These are phyloP conservation scores for Hyles euphorbiae DNA, from an alignment of 1,140 invertebrate species.

Conservation along the genomic window DNA sequence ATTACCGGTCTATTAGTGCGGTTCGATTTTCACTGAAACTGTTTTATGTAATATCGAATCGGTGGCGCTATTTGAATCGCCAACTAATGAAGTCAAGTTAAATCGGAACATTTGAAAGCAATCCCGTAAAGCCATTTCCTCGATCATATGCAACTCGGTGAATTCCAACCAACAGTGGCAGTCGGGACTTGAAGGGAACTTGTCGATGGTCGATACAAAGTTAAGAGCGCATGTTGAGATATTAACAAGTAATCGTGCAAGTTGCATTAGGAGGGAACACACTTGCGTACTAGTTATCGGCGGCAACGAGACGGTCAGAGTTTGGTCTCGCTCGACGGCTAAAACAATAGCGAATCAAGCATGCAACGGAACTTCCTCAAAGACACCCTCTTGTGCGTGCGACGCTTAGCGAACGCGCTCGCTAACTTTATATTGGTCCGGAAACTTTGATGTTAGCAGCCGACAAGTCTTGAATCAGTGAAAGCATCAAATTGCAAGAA, in stretches of 20 bases:
- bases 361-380: slow-evolving; percentile 68
- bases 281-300: slow-evolving; percentile 51
- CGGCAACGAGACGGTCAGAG: slow-evolving; percentile 48
- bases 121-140: slow-evolving; percentile 8
- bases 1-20: background rate
- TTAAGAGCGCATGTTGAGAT: slow-evolving; percentile 45
- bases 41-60: background rate
- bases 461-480: slow-evolving; percentile 24
- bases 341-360: slow-evolving; percentile 71
- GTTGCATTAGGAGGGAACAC: slow-evolving; percentile 39
- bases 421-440: slow-evolving; percentile 68
- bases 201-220: slow-evolving; percentile 44
- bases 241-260: slow-evolving; percentile 54
- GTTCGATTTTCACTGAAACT: background rate
- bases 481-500: slow-evolving; percentile 31
- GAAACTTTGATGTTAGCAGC: slow-evolving; percentile 50
- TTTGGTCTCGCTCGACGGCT: slow-evolving; percentile 50
- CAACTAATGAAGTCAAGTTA: slow-evolving; percentile 5
- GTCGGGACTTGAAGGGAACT: slow-evolving; percentile 25
- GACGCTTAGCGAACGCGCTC: slow-evolving; percentile 57
- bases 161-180: slow-evolving; percentile 23
- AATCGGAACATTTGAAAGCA: slow-evolving; percentile 14
- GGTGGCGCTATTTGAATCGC: slow-evolving; percentile 2
- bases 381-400: slow-evolving; percentile 68
- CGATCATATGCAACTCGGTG: slow-evolving; percentile 12